A percentile compares a stretch with the other conserved stretches of the same genome.
Evolutionary conservation across 2,797 vertebrate species (phyloP).

Genomic region (Clangula hyemalis): DNA sequence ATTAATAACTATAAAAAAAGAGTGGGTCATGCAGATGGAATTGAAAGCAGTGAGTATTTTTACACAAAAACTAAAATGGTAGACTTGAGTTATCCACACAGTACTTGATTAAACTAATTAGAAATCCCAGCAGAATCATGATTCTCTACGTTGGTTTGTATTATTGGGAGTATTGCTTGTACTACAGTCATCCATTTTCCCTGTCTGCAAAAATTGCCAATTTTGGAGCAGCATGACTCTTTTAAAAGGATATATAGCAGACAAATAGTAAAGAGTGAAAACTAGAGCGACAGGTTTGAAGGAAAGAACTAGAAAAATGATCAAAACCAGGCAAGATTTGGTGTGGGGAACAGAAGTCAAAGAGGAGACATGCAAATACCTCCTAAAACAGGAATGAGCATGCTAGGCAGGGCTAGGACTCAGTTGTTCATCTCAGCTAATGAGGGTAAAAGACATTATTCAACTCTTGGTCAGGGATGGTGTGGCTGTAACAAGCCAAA

Average conservation of each 20-base stretch:
- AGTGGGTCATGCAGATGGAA: neutral
- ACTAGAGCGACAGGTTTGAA: neutral
- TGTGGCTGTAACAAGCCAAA: rapidly evolving
- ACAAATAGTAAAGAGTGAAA: neutral
- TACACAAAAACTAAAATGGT: neutral
- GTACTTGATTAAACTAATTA: neutral
- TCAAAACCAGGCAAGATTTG: neutral
- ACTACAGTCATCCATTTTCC: neutral
- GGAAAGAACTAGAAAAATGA: neutral
- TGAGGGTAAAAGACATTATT: neutral
- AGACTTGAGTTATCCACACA: neutral
- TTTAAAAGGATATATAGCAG: neutral
- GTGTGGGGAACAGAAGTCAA: neutral
- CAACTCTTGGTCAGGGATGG: neutral
- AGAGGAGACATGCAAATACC: neutral
- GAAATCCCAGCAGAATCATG: neutral
- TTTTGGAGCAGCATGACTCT: neutral
- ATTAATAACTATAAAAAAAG: neutral
- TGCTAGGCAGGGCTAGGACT: neutral
- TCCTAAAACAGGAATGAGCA: neutral
- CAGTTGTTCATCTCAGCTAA: neutral
- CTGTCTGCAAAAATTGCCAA: neutral
- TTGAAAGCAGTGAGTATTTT: neutral
- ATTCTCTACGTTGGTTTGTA: neutral
- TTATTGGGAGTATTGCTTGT: neutral